Evolutionary conservation across 1,140 invertebrate genomes (phyloP), one percentile per base, ranked within the genome.

Genomic region (Drosophila lowei): DNA sequence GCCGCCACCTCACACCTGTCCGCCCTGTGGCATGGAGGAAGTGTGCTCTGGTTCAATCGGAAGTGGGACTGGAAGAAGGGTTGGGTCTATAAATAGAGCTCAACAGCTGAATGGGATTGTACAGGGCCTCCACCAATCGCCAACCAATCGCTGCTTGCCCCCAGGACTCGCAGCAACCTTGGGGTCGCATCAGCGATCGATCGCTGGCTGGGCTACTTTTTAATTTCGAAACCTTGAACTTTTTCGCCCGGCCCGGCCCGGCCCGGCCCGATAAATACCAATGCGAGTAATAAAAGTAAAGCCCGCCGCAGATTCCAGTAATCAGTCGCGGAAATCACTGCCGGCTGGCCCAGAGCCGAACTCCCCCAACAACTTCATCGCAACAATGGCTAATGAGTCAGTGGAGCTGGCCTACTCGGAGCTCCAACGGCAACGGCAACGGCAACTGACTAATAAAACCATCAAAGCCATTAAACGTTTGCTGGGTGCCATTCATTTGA

Each of bases 401-500:
- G 67, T 60, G 67, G 60, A 77, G 74, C 6, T 49, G 66, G 57
- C 30, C 30, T 3, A 60, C 52, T 49, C 44, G 48, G 46, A 61
- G 23, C 23, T 23, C 3, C 23, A 23, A 23, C 3, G 23, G 23
- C 23, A 5, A 23, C 23, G 23, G 23, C 23, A 3, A 23, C 21
- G 77, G 77, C 80, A 79, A 77, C 70, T 49, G 67, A 46, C 80
- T 86, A 86, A 86, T 86, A 86, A 86, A 86, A 86, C 81, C 81
- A 86, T 86, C 81, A 86, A 86, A 88, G 66, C 70, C 77, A 86
- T 86, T 86, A 86, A 88, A 81, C 71, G 83, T 88, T 88, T 83
- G 81, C n/a, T n/a, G 81, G 81, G 81, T 86, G 81, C 81, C 83
- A 85, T 85, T 85, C 81, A 85, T 85, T 85, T 85, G 81, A 70